Evolutionary conservation across 2,888 invertebrate genomes (phyloP).

Genomic region (Drosophila mercatorum): DNA sequence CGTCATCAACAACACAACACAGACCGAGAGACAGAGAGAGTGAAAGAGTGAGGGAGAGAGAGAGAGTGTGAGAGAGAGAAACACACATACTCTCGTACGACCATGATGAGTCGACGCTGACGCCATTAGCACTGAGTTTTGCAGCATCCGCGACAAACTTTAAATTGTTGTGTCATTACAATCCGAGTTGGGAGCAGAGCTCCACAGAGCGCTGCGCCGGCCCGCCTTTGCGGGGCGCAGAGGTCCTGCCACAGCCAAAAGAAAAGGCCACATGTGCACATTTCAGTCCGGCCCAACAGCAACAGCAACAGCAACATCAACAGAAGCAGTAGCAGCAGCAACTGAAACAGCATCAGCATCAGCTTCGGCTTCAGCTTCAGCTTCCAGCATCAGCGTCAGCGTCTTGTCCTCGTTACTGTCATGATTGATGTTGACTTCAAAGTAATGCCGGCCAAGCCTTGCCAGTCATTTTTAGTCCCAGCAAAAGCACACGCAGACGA

Average conservation of each 20-base stretch:
- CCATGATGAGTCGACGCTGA: constrained; percentile 73
- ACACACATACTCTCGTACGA: constrained; percentile 21
- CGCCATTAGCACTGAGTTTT: constrained; percentile 79
- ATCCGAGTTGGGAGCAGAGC: constrained; percentile 58
- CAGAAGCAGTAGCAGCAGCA: neutral
- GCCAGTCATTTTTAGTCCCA: constrained; percentile 47
- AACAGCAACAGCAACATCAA: neutral
- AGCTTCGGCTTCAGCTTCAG: constrained; percentile 4
- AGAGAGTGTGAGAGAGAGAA: neutral
- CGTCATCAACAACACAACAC: constrained; percentile 73
- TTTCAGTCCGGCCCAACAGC: constrained; percentile 39
- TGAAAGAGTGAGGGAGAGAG: constrained; percentile 14
- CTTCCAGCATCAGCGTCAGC: constrained; percentile 33
- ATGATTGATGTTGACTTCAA: constrained; percentile 79
- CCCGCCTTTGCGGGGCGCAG: constrained; percentile 16
- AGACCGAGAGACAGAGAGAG: constrained; percentile 16
- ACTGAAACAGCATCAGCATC: neutral
- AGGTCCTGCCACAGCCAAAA: constrained; percentile 37
- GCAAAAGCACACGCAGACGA: constrained; percentile 1
- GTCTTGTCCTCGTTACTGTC: constrained; percentile 67
- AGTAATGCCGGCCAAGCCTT: constrained; percentile 67
- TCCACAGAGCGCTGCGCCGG: constrained; percentile 2
- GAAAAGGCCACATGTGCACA: constrained; percentile 59
- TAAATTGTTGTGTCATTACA: constrained; percentile 81
- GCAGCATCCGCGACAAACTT: constrained; percentile 80